Percentiles rank a stretch among this genome's conserved stretches.
These are phyloP conservation scores for Silurus glanis DNA, from an alignment of 2,113 vertebrate species.

Conservation along the genomic window DNA sequence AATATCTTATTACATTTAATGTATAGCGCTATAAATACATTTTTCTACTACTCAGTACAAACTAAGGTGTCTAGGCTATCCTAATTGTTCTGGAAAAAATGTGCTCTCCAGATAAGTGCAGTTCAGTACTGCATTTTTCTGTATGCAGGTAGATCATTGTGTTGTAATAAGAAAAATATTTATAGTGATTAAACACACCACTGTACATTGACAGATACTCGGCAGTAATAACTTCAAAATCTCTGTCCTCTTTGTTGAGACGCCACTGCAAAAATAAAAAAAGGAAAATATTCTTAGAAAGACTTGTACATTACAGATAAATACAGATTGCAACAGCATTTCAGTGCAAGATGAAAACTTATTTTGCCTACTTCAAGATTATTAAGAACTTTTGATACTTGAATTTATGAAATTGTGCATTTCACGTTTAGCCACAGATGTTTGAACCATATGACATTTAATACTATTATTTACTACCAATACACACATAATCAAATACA, in stretches of 20 bases:
- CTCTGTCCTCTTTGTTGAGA: constrained; percentile 35
- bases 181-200: constrained; percentile 18
- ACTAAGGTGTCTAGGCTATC: neutral
- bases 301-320: neutral
- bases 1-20: neutral
- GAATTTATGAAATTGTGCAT: neutral
- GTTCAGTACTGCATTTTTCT: neutral
- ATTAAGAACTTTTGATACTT: neutral
- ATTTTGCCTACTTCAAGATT: neutral
- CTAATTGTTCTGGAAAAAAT: neutral
- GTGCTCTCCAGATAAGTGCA: neutral
- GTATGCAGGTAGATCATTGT: neutral
- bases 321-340: neutral
- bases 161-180: neutral
- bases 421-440: neutral
- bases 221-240: constrained; percentile 36
- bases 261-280: constrained; percentile 32
- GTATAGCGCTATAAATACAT: too few relatives aligned
- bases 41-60: neutral
- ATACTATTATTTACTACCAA: neutral
- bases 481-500: neutral
- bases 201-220: constrained; percentile 43
- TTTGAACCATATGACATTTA: neutral
- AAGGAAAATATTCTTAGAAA: neutral
- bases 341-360: neutral